Percentiles rank a stretch among this genome's conserved stretches.
Evolutionary conservation across 2,797 vertebrate species (phyloP).

Genomic region (Oreortyx pictus): DNA sequence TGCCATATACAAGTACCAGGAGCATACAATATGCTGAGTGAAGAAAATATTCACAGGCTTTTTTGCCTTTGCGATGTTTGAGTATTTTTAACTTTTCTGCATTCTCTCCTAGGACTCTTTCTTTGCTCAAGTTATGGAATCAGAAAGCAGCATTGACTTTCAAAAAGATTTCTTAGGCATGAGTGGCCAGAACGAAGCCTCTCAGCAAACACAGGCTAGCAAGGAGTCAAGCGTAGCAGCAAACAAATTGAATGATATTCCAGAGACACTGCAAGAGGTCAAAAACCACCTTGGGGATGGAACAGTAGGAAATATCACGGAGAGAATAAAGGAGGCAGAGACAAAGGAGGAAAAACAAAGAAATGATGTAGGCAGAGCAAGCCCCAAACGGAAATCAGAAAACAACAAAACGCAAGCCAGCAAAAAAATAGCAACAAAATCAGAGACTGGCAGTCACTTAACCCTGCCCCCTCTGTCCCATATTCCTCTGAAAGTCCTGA

Average conservation of each 20-base stretch:
- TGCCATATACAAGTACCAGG: not conserved
- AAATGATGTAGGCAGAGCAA: constrained; percentile 12
- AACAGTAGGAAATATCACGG: not conserved
- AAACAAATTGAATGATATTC: not conserved
- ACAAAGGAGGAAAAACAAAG: constrained; percentile 56
- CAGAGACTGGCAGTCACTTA: not conserved
- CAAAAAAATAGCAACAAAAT: constrained; percentile 32
- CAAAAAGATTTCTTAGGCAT: not conserved
- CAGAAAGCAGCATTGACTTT: not conserved
- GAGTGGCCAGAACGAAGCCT: not conserved
- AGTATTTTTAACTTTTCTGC: not conserved
- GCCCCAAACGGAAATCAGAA: constrained; percentile 55
- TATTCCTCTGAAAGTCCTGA: constrained; percentile 70
- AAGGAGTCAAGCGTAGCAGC: constrained; percentile 1
- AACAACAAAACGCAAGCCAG: not conserved
- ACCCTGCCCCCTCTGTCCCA: not conserved
- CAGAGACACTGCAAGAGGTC: constrained; percentile 27
- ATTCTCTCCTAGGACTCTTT: constrained; percentile 46
- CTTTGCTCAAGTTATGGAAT: not conserved
- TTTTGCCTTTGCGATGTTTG: not conserved
- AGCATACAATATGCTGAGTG: not conserved
- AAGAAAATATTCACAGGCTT: not conserved
- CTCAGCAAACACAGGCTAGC: not conserved
- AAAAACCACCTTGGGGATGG: constrained; percentile 29
- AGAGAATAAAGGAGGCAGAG: constrained; percentile 36